A percentile compares a stretch with the other conserved stretches of the same genome.
Conservation (phyloP, 2,113 vertebrate genomes). For the Addax nasomaculatus region DNA sequence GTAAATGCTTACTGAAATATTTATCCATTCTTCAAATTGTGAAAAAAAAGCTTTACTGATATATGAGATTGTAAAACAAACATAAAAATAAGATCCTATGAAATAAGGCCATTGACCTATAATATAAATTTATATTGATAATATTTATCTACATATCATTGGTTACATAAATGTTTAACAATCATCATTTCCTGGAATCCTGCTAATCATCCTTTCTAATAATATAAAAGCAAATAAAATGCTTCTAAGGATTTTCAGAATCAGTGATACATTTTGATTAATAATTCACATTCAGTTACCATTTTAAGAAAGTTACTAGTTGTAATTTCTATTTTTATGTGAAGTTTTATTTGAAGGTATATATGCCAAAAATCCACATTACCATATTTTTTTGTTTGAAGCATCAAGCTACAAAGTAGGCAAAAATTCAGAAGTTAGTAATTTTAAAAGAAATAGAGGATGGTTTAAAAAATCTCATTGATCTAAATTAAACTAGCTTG, state of each 20-base stretch:
- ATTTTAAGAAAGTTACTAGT: background rate
- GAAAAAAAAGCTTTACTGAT: background rate
- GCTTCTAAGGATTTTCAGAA: background rate
- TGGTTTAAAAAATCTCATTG: background rate
- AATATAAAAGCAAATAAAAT: background rate
- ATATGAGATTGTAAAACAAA: background rate
- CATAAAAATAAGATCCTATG: background rate
- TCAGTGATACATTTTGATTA: background rate
- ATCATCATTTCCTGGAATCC: background rate
- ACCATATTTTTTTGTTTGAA: background rate
- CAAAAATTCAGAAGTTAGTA: background rate
- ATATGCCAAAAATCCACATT: background rate
- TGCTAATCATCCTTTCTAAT: background rate
- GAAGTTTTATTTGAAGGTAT: background rate
- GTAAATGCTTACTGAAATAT: background rate
- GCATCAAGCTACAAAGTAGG: background rate
- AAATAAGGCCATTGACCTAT: background rate
- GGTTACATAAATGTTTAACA: background rate
- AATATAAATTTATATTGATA: background rate
- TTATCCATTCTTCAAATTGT: background rate
- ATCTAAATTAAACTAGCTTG: background rate
- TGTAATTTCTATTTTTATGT: background rate
- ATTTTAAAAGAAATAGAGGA: background rate
- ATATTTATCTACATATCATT: background rate
- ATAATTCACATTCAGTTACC: background rate